These are phyloP conservation scores for Cepaea hortensis DNA, from an alignment of 2,888 invertebrate species.

Conservation along the genomic window DNA sequence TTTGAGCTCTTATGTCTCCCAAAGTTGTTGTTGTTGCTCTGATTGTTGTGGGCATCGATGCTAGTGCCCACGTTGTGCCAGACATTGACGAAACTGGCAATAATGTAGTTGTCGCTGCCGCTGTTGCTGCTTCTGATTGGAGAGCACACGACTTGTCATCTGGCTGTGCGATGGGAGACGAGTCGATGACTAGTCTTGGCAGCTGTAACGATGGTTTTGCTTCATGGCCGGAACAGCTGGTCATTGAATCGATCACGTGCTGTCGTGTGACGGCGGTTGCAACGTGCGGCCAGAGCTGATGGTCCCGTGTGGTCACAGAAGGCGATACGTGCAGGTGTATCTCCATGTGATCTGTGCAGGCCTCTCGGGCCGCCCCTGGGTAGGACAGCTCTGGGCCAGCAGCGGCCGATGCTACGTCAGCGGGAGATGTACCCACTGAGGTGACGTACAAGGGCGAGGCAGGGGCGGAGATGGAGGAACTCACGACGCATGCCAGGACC, in stretches of 20 bases:
- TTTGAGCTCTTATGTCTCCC: background rate
- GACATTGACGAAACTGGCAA: background rate
- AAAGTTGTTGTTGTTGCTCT: background rate
- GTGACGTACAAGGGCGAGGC: conserved; percentile 35
- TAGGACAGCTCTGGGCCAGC: conserved; percentile 3
- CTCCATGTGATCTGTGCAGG: conserved; percentile 44
- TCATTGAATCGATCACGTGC: background rate
- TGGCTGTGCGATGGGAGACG: background rate
- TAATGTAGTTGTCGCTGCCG: conserved; percentile 4
- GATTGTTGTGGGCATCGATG: background rate
- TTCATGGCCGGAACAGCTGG: background rate
- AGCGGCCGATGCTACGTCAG: background rate
- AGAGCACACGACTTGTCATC: background rate
- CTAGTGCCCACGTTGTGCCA: background rate
- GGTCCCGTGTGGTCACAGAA: background rate
- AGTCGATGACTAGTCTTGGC: background rate
- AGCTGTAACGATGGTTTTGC: background rate
- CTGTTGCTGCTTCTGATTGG: background rate
- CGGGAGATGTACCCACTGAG: background rate
- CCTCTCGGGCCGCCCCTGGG: conserved; percentile 27
- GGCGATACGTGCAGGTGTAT: conserved; percentile 24
- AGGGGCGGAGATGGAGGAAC: conserved; percentile 43
- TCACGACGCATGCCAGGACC: conserved; percentile 18
- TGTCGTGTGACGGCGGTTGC: background rate
- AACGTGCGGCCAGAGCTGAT: background rate